Base-by-base conservation (phyloP, 2,888 invertebrate species). In the Neuroscelio doddi region DNA sequence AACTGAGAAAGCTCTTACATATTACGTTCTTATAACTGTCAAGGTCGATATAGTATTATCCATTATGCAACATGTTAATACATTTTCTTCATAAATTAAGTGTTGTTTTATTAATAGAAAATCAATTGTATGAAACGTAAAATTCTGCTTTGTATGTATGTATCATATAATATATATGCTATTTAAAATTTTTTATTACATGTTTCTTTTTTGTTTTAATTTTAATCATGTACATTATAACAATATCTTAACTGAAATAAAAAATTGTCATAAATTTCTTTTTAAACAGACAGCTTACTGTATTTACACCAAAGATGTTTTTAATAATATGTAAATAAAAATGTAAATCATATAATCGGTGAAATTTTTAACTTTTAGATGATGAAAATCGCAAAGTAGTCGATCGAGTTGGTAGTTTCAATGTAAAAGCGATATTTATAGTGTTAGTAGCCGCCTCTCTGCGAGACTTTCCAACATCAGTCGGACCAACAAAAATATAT, bases 401-500 rank as follows among this genome's bases (percentile, higher is more conserved):
- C 72, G 73, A 74, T 76, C 64, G 68, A 69, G 70, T 71, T 58
- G 64, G 74, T 71, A 74, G 71, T 77, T 79, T 75, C 76, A 79
- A 81, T 80, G 80, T 80, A 80, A 81, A 79, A 78, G 73, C 63
- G 75, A 77, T 81, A 81, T 81, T 81, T 77, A 80, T 81, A 81
- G 81, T 75, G 66, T 68, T n/a, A 66, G 73, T 72, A 70, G 73
- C 72, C 64, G 73, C 71, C 67, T 72, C 74, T 72, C 63, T 74
- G 72, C 71, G 76, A 39, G 74, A 78, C 76, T 81, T 79, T 78
- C 77, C 79, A 76, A 72, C 78, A 76, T 74, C 73, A 72, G 71
- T 62, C 73, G 71, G 72, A 73, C 78, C 76, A 79, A 79, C 78
- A 71, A 77, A 81, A 80, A 80, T 79, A 74, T 71, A 78, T 79